Evolutionary conservation across 2,888 invertebrate species (phyloP), one percentile per base, ranked within the genome.

Genomic region (Seira sanloemensis): DNA sequence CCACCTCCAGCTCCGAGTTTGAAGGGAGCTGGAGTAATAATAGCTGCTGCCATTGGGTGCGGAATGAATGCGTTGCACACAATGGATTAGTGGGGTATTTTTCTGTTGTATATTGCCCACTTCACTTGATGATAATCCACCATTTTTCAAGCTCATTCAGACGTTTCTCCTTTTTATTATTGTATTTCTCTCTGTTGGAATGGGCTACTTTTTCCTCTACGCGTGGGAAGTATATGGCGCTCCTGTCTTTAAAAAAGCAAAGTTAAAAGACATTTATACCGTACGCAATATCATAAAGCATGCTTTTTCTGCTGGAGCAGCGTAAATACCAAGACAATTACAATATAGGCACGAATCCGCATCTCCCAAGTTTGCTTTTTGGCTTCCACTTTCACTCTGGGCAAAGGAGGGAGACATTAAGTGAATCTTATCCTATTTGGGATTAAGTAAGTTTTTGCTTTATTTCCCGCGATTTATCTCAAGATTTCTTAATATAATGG

Each of bases 71-170:
- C 18, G n/a, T 12, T 18, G 58, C 58, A 58, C 25, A 68, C 74
- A 80, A 74, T 80, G 69, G 74, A 75, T 74, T 68, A 80, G 23
- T 54, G 21, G 21, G 58, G 9, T 58, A 58, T 58, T 58, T 58
- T 58, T 58, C n/a, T n/a, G 58, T 58, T 75, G n/a, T 76, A 65
- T 50, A 50, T 65, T 58, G 82, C 50, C 82, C 58, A 75, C 76
- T 76, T 76, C 76, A 76, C 66, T 82, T 82, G 76, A n/a, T n/a
- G n/a, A 72, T 82, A 82, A 76, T 82, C 82, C 76, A 66, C 72
- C 71, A 82, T 82, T 82, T 72, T 77, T 82, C 76, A 82, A 77
- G 71, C 77, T 77, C 72, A 46, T 82, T 50, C 66, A 71, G 77
- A 82, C 76, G 76, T 81, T 65, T 65, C 76, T 18, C 58, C 2